A percentile compares a stretch with the other conserved stretches of the same genome.
These are phyloP conservation scores for Antennarius maculatus DNA, from an alignment of 2,797 vertebrate genomes.

Conservation along the genomic window DNA sequence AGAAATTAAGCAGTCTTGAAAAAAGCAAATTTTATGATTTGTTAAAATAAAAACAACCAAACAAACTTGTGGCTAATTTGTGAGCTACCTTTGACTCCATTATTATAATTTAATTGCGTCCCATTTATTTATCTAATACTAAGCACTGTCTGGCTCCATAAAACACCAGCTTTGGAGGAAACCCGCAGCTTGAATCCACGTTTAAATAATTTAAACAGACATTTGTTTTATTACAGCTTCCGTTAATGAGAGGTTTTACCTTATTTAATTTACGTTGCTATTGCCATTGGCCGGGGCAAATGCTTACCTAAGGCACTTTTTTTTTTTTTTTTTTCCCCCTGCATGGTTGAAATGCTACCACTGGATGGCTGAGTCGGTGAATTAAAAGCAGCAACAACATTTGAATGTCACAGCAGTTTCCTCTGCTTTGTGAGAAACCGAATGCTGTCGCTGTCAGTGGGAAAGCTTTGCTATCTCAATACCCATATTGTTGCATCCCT, in stretches of 20 bases:
- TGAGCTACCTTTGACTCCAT: background rate
- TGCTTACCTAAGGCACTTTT: constrained; percentile 38
- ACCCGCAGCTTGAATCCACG: background rate
- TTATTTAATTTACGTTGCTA: constrained; percentile 13
- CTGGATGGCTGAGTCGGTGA: constrained; percentile 30
- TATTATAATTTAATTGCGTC: background rate
- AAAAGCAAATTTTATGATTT: too few species aligned
- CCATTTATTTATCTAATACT: constrained; percentile 7
- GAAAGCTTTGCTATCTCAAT: constrained; percentile 57
- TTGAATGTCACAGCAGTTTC: constrained; percentile 41
- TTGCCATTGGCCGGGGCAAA: constrained; percentile 40
- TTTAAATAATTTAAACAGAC: constrained; percentile 3
- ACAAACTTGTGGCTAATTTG: background rate
- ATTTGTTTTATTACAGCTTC: constrained; percentile 12
- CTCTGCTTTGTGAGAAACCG: constrained; percentile 44
- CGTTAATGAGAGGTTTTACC: constrained; percentile 27
- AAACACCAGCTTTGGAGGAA: background rate
- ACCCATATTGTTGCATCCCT: constrained; percentile 52
- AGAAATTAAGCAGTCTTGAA: too few species aligned
- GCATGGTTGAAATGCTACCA: constrained; percentile 32
- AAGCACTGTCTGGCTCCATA: background rate
- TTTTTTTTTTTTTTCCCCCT: background rate
- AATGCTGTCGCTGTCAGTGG: constrained; percentile 47
- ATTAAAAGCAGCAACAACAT: constrained; percentile 36
- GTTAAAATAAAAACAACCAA: too few species aligned